These are phyloP conservation scores for Boulengerochromis microlepis DNA, from an alignment of 2,113 vertebrate genomes.

Conservation along the genomic window DNA sequence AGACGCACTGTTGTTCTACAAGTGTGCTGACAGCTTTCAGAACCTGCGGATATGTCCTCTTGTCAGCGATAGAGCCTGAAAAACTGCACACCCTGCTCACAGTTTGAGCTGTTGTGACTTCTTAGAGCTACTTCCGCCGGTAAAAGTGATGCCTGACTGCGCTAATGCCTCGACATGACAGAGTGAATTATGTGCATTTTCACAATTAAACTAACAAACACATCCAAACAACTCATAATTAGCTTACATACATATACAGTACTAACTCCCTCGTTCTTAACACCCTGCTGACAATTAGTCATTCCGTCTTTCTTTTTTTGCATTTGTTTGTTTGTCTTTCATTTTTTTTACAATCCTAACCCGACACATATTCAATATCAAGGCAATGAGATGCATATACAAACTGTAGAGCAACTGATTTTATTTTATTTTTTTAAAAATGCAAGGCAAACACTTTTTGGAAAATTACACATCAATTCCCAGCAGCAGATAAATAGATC, in stretches of 20 bases:
- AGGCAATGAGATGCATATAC: neutral
- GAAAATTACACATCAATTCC: neutral
- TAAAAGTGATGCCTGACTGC: neutral
- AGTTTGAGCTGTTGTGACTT: neutral
- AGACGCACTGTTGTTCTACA: slow-evolving; percentile 4
- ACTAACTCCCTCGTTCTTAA: neutral
- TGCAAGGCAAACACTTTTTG: neutral
- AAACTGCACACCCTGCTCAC: neutral
- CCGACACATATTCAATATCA: neutral
- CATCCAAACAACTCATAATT: neutral
- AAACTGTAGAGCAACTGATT: neutral
- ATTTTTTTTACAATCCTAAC: neutral
- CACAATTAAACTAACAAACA: neutral
- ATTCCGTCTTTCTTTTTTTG: neutral
- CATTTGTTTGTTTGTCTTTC: neutral
- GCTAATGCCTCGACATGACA: neutral
- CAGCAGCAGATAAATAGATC: neutral
- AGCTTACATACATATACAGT: neutral
- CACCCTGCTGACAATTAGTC: neutral
- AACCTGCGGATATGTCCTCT: neutral
- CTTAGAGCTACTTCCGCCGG: neutral
- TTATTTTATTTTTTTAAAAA: neutral
- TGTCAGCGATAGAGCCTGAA: neutral
- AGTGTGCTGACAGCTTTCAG: slow-evolving; percentile 1
- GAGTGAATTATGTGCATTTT: neutral